Percentiles rank a stretch among this genome's conserved stretches.
Evolutionary conservation across 1,140 invertebrate species (phyloP).

Genomic region (Pseudomyrmex flavicornis): DNA sequence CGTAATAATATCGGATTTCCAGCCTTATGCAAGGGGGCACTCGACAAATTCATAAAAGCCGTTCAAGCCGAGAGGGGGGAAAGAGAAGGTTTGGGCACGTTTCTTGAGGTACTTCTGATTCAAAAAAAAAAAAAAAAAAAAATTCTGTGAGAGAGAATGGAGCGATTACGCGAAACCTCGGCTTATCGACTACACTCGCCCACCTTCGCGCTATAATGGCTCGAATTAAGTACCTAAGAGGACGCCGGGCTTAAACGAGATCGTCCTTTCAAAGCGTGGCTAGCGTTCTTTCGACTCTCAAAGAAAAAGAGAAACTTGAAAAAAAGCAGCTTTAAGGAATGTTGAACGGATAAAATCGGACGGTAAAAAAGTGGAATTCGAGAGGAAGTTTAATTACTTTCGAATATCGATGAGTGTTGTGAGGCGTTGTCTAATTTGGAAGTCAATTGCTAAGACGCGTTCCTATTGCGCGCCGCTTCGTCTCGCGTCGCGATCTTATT

Average conservation of each 20-base stretch:
- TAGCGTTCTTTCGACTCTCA: slow-evolving; percentile 23
- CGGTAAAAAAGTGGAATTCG: slow-evolving; percentile 47
- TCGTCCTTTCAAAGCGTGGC: slow-evolving; percentile 38
- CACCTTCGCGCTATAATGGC: slow-evolving; percentile 11
- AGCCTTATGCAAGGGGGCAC: slow-evolving; percentile 3
- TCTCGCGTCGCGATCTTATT: slow-evolving; percentile 62
- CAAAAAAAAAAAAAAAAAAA: slow-evolving; percentile 3
- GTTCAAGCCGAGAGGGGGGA: too few relatives aligned
- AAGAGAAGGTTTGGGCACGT: background rate
- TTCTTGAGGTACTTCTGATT: background rate
- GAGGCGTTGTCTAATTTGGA: slow-evolving; percentile 58
- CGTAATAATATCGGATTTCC: slow-evolving; percentile 22
- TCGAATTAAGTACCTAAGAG: slow-evolving; percentile 41
- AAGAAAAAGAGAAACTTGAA: background rate
- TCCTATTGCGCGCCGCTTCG: slow-evolving; percentile 23
- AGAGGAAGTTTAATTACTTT: slow-evolving; percentile 72
- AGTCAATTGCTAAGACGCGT: slow-evolving; percentile 61
- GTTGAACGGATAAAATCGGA: slow-evolving; percentile 15
- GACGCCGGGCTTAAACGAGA: slow-evolving; percentile 30
- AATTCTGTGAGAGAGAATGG: slow-evolving; percentile 11
- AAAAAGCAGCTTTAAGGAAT: background rate
- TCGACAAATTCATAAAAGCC: slow-evolving; percentile 51
- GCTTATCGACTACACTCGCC: slow-evolving; percentile 32
- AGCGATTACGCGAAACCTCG: slow-evolving; percentile 38
- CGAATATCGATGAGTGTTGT: slow-evolving; percentile 70